Base-by-base conservation (phyloP, 2,797 vertebrate species). In the Rhinoraja longicauda region DNA sequence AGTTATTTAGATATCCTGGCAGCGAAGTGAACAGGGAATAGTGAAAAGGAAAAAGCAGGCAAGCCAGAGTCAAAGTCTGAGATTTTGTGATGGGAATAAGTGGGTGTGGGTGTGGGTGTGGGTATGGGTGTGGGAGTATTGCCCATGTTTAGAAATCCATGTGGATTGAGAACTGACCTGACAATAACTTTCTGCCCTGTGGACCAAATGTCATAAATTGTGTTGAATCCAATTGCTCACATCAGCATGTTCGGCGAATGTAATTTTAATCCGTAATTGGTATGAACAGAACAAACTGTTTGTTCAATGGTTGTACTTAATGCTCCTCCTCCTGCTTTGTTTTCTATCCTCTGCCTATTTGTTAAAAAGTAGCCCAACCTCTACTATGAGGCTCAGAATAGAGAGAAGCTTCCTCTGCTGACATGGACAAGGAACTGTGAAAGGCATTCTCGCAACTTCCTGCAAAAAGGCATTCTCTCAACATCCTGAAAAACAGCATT, bases 401-500 rank as follows among this genome's bases (percentile, higher is more conserved):
- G 67, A 73, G 32, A 45, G 90, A 73, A 72, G 92, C 90, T 19
- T 92, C 70, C 90, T 75, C 2, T 12, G 73, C 26, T 10, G 90
- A 45, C 32, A 29, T 72, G 36, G 19, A 32, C 32, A 72, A 73
- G 32, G 29, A 92, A 75, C 90, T 29, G 67, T 62, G 19, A 88
- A 92, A 92, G 70, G 90, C 70, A 75, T 75, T 92, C 39, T 53
- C 15, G 21, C 19, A 6, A 93, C 94, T 96, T 97, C 97, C 96
- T 96, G 97, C 94, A 93, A 92, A 92, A 93, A 92, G 70, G 90
- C 70, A 92, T 75, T 92, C 39, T 53, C n/a, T 36, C 32, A 6
- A 93, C 94, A 96, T 97, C 97, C 96, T 96, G 97, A 95, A 93
- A 92, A 93, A 93, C 94, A 92, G 93, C 97, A 97, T 97, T 97